A percentile compares a stretch with the other conserved stretches of the same genome.
Evolutionary conservation across 2,888 invertebrate genomes (phyloP).

Genomic region (Drosophila flavopinicola): DNA sequence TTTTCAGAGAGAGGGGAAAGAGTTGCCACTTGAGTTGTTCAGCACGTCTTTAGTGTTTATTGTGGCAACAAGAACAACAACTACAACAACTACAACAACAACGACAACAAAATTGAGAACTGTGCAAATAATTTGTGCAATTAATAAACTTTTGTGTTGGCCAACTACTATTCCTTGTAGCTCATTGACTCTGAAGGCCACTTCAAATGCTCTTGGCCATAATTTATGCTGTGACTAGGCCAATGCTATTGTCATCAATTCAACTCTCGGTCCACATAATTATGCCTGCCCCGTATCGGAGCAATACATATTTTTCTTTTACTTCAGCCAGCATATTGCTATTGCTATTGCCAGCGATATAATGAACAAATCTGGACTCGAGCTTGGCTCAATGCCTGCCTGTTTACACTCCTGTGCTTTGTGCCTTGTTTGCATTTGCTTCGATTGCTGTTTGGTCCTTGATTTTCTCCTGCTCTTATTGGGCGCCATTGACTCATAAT

Average conservation of each 20-base stretch:
- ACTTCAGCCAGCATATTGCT: constrained; percentile 27
- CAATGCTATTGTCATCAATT: constrained; percentile 56
- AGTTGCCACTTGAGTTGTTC: constrained; percentile 32
- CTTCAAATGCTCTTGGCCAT: constrained; percentile 37
- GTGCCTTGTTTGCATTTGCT: constrained; percentile 43
- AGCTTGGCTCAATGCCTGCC: neutral
- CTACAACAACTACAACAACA: constrained; percentile 7
- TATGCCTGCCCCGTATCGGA: constrained; percentile 22
- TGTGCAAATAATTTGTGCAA: constrained; percentile 64
- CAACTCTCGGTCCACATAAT: constrained; percentile 40
- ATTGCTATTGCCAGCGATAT: constrained; percentile 7
- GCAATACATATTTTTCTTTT: constrained; percentile 10
- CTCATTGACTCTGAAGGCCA: constrained; percentile 64
- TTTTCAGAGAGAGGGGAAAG: neutral
- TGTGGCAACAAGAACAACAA: constrained; percentile 16
- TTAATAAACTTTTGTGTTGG: constrained; percentile 67
- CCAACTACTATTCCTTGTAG: constrained; percentile 53
- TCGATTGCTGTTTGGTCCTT: constrained; percentile 49
- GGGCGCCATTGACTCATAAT: constrained; percentile 54
- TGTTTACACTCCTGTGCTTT: constrained; percentile 33
- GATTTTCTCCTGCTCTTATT: constrained; percentile 42
- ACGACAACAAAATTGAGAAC: neutral
- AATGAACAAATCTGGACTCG: too few relatives aligned
- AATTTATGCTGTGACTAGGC: constrained; percentile 39
- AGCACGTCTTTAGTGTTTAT: constrained; percentile 35